Conservation (phyloP, 2,797 vertebrate species). For the Sebastes iracundus region DNA sequence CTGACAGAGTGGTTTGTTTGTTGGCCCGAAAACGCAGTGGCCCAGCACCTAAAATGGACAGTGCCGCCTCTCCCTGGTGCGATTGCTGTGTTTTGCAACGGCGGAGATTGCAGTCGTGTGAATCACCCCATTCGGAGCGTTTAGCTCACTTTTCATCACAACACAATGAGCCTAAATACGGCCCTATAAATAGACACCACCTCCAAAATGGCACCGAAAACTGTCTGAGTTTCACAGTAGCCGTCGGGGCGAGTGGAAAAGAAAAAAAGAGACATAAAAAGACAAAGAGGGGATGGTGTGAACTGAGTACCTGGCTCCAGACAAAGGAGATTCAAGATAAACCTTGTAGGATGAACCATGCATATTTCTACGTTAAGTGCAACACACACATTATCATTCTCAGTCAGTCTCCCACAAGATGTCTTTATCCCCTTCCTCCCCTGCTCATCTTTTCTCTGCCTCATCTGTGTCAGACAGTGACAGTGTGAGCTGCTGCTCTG, state of each 20-base stretch:
- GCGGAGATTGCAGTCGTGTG: constrained; percentile 6
- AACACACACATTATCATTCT: not conserved
- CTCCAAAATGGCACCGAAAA: constrained; percentile 46
- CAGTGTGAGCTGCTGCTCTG: constrained; percentile 7
- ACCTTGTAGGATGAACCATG: not conserved
- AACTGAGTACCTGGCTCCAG: not conserved
- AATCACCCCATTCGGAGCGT: constrained; percentile 37
- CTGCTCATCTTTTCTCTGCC: constrained; percentile 7
- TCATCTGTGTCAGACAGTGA: constrained; percentile 20
- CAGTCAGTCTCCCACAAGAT: not conserved
- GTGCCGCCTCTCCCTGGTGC: not conserved
- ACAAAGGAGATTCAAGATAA: not conserved
- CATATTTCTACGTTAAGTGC: not conserved
- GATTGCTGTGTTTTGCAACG: not conserved
- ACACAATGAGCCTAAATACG: constrained; percentile 53
- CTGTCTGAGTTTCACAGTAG: constrained; percentile 35
- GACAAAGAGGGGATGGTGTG: not conserved
- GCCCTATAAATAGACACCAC: constrained; percentile 62
- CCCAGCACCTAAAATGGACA: constrained; percentile 11
- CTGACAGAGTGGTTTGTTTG: constrained; percentile 35
- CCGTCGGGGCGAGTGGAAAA: not conserved
- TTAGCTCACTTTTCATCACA: constrained; percentile 55
- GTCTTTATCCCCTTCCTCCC: not conserved
- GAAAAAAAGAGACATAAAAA: not conserved
- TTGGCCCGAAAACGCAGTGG: constrained; percentile 3